phyloP scores from a whole-genome alignment of 2,113 vertebrate genomes.

The Himantopus leucocephalus region DNA sequence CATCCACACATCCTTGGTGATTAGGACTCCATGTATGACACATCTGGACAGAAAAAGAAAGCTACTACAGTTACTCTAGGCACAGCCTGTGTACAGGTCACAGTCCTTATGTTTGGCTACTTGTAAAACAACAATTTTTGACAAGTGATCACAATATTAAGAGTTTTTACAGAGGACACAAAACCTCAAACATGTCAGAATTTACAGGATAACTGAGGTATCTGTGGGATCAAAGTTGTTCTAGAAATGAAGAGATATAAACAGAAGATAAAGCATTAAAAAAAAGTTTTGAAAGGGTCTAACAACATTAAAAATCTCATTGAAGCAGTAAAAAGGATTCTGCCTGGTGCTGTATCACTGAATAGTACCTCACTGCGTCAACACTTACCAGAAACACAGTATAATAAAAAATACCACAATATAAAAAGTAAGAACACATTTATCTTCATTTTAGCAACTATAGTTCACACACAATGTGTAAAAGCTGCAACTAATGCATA shows the following conservation, averaged over 20 bases:
- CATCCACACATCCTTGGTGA: neutral
- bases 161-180: neutral
- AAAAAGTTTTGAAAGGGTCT: neutral
- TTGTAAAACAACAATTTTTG: neutral
- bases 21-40: neutral
- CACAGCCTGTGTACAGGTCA: neutral
- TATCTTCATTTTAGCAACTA: neutral
- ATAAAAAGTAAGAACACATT: neutral
- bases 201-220: neutral
- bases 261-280: neutral
- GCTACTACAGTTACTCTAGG: neutral
- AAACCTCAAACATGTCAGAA: neutral
- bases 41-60: neutral
- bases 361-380: neutral
- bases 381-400: neutral
- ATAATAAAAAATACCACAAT: neutral
- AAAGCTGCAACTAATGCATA: neutral
- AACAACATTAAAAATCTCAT: slow-evolving; percentile 33
- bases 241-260: neutral
- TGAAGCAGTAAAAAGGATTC: neutral
- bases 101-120: neutral
- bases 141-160: neutral
- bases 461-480: neutral
- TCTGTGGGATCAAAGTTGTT: neutral
- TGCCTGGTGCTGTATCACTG: neutral